Conservation (phyloP, 2,797 vertebrate genomes). For the Fistularia commersonii region DNA sequence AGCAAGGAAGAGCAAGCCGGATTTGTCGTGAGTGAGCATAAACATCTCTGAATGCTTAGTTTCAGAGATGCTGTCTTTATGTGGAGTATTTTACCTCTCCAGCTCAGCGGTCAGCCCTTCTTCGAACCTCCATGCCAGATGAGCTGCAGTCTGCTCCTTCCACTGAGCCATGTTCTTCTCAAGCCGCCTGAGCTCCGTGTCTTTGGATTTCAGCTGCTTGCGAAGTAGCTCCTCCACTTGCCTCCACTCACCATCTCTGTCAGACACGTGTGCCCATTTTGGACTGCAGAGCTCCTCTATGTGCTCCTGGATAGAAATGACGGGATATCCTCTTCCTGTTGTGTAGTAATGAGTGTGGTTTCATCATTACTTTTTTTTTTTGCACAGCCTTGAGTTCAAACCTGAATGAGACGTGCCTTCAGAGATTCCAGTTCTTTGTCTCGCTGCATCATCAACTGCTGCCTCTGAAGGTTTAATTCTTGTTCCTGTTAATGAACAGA, state of each 20-base stretch:
- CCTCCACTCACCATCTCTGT: slow-evolving; percentile 30
- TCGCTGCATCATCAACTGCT: slow-evolving; percentile 61
- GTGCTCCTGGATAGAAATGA: slow-evolving; percentile 68
- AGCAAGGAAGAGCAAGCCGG: not conserved
- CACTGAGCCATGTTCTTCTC: slow-evolving; percentile 71
- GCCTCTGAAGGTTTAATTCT: slow-evolving; percentile 61
- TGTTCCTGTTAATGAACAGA: slow-evolving; percentile 52
- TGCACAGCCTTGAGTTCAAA: slow-evolving; percentile 9
- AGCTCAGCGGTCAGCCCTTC: slow-evolving; percentile 69
- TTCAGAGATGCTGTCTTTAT: not conserved
- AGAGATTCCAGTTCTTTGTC: slow-evolving; percentile 56
- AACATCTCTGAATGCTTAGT: not conserved
- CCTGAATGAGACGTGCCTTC: slow-evolving; percentile 68
- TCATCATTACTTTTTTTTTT: not conserved
- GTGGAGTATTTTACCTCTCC: slow-evolving; percentile 62
- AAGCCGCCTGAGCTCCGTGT: slow-evolving; percentile 66
- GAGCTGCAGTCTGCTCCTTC: slow-evolving; percentile 68
- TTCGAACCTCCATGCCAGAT: slow-evolving; percentile 69
- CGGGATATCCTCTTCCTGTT: too few species aligned
- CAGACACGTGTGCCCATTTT: slow-evolving; percentile 44
- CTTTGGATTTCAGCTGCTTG: slow-evolving; percentile 71
- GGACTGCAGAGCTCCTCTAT: slow-evolving; percentile 73
- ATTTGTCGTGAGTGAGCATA: not conserved
- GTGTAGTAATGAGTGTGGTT: too few species aligned
- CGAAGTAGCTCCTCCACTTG: slow-evolving; percentile 48